Conservation (phyloP, 1,140 invertebrate genomes). For the Trichogramma pretiosum region DNA sequence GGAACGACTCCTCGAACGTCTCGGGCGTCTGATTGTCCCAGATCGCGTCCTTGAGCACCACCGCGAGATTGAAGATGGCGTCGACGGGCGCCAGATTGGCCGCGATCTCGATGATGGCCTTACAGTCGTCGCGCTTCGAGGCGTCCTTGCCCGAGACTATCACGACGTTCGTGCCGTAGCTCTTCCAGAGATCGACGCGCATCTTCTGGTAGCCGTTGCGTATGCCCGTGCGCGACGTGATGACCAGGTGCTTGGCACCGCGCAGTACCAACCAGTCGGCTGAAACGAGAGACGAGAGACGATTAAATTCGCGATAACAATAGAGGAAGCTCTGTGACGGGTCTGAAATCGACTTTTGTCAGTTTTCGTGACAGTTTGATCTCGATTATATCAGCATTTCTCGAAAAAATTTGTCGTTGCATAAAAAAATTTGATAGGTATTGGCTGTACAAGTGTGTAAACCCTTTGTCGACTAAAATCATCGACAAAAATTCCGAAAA, state of each 20-base stretch:
- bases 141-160: conserved; percentile 44
- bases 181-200: conserved; percentile 46
- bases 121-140: conserved; percentile 42
- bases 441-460: no score
- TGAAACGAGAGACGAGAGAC: no score
- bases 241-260: conserved; percentile 57
- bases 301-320: no score
- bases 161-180: conserved; percentile 45
- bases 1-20: conserved; percentile 41
- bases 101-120: conserved; percentile 51
- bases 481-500: no score
- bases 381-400: no score
- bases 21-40: conserved; percentile 48
- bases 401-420: no score
- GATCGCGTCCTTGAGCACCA: conserved; percentile 49
- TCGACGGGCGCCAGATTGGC: conserved; percentile 54
- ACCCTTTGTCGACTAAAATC: no score
- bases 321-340: no score
- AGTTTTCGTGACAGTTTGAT: no score
- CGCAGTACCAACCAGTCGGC: conserved; percentile 65
- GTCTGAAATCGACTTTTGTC: no score
- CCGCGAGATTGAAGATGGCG: conserved; percentile 73
- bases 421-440: no score
- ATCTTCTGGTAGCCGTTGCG: conserved; percentile 60
- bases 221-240: conserved; percentile 62